Base-by-base conservation (phyloP, 2,888 invertebrate species). In the Cryptocephalus primarius region DNA sequence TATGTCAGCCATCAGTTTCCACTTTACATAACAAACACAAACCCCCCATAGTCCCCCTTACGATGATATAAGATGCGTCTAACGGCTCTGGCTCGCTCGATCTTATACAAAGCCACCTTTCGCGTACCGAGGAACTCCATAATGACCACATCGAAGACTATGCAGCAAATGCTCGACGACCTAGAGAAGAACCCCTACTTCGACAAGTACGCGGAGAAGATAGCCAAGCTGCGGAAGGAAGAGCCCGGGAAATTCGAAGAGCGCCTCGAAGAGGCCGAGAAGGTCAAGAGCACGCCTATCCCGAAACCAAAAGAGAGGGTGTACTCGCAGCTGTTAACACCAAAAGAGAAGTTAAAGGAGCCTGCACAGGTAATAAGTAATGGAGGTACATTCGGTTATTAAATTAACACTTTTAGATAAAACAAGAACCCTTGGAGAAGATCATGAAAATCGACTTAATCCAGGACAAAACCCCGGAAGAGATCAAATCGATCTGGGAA, bases 361-460 rank as follows among this genome's bases (percentile, higher is more conserved):
- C 13, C 44, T 32, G 43, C 39, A 39, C 57, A 56, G 22, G 22
- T 22, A 6, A 22, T 22, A 22, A n/a, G n/a, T n/a, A n/a, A n/a
- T n/a, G n/a, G n/a, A n/a, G n/a, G n/a, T n/a, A n/a, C n/a, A n/a
- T n/a, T n/a, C n/a, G n/a, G n/a, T n/a, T n/a, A n/a, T n/a, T n/a
- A n/a, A n/a, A n/a, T n/a, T n/a, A n/a, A 22, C 22, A 4, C 6
- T 22, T 22, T 22, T 6, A 22, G 47, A 38, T 54, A 4, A 54
- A 52, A 47, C 73, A 76, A 54, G 73, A 75, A 52, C 63, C 69
- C 39, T 72, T 91, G 1, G 72, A 75, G 46, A 81, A 81, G 55
- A 79, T 90, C 46, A 85, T 91, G 75, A 90, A 88, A 71, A 55
- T 83, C 33, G 87, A 89, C 10, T 72, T 89, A 48, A 75, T 91